Percentiles rank a stretch among this genome's conserved stretches.
phyloP scores from a whole-genome alignment of 1,140 invertebrate species.

The Ceratosolen fusciceps region DNA sequence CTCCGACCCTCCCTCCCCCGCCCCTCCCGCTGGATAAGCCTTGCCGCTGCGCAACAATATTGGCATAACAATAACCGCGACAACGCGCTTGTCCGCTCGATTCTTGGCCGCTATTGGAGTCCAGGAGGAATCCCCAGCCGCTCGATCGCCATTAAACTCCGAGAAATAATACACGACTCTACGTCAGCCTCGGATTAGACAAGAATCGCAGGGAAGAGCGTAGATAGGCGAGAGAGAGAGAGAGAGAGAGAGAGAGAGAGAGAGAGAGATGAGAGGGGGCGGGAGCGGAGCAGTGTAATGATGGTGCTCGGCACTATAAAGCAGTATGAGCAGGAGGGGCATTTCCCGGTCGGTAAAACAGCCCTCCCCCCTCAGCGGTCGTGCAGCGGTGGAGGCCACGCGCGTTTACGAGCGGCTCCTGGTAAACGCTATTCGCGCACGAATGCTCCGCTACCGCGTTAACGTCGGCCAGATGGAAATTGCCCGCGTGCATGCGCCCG shows the following conservation, averaged over 20 bases:
- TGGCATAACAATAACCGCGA: not conserved
- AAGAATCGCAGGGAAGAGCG: not conserved
- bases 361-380: constrained; percentile 66
- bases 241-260: not conserved
- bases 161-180: too few relatives aligned
- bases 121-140: too few relatives aligned
- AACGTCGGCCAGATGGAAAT: constrained; percentile 66
- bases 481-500: constrained; percentile 48
- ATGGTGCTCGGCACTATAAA: not conserved
- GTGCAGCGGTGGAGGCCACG: constrained; percentile 54
- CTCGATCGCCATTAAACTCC: too few relatives aligned
- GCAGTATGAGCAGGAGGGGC: not conserved
- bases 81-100: too few relatives aligned
- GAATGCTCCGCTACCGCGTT: constrained; percentile 56
- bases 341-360: constrained; percentile 27
- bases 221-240: not conserved
- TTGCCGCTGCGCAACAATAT: too few relatives aligned
- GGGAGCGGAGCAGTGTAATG: not conserved
- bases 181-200: too few relatives aligned
- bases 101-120: too few relatives aligned
- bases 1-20: too few relatives aligned
- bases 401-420: constrained; percentile 60
- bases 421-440: constrained; percentile 58
- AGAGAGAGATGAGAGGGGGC: not conserved
- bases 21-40: too few relatives aligned